A percentile compares a stretch with the other conserved stretches of the same genome.
These are phyloP conservation scores for Heteractis magnifica DNA, from an alignment of 92 coral and sea anemone species.

Conservation along the genomic window DNA sequence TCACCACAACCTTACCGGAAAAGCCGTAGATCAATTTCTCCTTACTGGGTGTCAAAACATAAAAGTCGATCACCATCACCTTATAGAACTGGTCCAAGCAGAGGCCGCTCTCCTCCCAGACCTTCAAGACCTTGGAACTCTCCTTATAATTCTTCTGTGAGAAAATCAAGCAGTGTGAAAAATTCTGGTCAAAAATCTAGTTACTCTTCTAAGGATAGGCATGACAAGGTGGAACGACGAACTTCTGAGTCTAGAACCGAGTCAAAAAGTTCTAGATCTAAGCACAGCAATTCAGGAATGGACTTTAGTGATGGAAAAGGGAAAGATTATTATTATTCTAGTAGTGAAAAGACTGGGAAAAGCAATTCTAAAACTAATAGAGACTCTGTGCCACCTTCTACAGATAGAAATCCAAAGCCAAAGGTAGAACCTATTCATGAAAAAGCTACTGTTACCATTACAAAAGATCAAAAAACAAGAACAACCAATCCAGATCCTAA, in stretches of 20 bases:
- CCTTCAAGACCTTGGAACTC: conserved; percentile 60
- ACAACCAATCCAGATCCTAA: conserved; percentile 29
- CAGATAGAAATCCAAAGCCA: conserved; percentile 16
- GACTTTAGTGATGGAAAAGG: conserved; percentile 61
- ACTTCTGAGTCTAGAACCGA: conserved; percentile 50
- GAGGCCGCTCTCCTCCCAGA: conserved; percentile 66
- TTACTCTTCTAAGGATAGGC: conserved; percentile 44
- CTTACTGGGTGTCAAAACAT: conserved; percentile 48
- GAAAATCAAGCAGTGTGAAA: conserved; percentile 52
- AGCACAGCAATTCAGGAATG: conserved; percentile 29
- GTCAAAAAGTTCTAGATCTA: conserved; percentile 39
- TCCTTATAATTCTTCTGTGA: conserved; percentile 53
- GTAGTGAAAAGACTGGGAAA: conserved; percentile 29
- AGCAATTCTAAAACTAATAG: conserved; percentile 15
- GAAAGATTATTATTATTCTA: conserved; percentile 37
- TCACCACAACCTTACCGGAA: conserved; percentile 62
- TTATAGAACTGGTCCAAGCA: conserved; percentile 38
- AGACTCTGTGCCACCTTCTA: conserved; percentile 5
- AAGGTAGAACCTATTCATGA: conserved; percentile 11
- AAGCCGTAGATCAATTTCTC: conserved; percentile 76
- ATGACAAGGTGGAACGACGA: conserved; percentile 54
- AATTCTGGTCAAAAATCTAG: conserved; percentile 51
- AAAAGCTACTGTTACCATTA: conserved; percentile 27
- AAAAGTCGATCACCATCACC: conserved; percentile 61
- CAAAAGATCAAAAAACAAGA: conserved; percentile 38